A percentile compares a stretch with the other conserved stretches of the same genome.
phyloP scores from a whole-genome alignment of 2,113 vertebrate genomes.

The Cyrtonyx montezumae region DNA sequence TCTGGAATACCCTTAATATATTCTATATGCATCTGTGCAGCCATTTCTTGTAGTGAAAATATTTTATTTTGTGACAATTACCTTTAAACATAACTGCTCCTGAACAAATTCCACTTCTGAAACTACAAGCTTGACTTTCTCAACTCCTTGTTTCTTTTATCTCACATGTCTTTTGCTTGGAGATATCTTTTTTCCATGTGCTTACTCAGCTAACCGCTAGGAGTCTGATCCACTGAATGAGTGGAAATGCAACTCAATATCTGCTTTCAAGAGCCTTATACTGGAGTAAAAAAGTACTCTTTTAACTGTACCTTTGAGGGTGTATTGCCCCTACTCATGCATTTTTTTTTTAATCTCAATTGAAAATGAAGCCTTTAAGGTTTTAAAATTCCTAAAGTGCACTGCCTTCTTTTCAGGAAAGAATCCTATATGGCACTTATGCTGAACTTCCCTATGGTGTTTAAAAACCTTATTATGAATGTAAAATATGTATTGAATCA shows the following conservation, averaged over 20 bases:
- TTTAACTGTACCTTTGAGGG: not conserved
- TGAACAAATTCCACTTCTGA: constrained; percentile 11
- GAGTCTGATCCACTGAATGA: not conserved
- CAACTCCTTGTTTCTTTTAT: not conserved
- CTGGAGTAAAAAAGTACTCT: not conserved
- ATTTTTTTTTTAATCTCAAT: constrained; percentile 7
- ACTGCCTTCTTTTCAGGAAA: not conserved
- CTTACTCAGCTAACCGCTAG: not conserved
- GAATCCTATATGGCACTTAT: not conserved
- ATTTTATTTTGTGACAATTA: constrained; percentile 2
- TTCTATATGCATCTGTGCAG: not conserved
- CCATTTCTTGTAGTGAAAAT: not conserved
- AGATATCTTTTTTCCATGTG: not conserved
- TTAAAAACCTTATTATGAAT: constrained; percentile 25
- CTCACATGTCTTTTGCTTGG: not conserved
- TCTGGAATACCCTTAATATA: not conserved
- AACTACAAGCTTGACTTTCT: not conserved
- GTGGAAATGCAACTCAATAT: not conserved
- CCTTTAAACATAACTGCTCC: not conserved
- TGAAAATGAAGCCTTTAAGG: constrained; percentile 52
- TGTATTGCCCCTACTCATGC: not conserved
- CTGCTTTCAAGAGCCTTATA: constrained; percentile 3
- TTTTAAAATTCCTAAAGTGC: constrained; percentile 13
- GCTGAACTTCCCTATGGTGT: not conserved
- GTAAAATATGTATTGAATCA: not conserved